These are phyloP conservation scores for Acropora yongei DNA, from an alignment of 64 coral and sea anemone genomes.

Conservation along the genomic window DNA sequence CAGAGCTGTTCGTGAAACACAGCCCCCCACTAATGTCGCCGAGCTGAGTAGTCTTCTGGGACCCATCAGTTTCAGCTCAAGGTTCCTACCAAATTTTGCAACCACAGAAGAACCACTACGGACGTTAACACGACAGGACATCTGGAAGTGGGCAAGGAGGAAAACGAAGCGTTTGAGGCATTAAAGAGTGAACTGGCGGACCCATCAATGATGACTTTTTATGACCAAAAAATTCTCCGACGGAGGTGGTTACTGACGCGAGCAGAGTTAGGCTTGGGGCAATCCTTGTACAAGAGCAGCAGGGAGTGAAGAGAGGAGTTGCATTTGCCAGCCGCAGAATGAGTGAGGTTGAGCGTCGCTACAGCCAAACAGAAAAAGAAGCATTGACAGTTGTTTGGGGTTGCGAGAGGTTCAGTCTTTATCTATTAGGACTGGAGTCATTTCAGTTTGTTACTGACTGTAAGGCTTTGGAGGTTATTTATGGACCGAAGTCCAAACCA, in stretches of 20 bases:
- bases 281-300: background rate
- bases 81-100: no score
- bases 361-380: constrained; percentile 28
- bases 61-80: no score
- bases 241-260: background rate
- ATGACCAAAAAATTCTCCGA: background rate
- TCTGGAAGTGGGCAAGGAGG: no score
- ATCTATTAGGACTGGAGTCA: background rate
- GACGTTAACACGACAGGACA: no score
- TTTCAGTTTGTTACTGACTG: constrained; percentile 44
- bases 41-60: no score
- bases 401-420: constrained; percentile 20
- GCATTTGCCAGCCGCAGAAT: background rate
- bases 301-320: background rate
- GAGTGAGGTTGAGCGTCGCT: background rate
- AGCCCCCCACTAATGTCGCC: no score
- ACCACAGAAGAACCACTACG: no score
- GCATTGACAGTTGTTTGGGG: constrained; percentile 12
- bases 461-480: constrained; percentile 17
- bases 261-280: constrained; percentile 9
- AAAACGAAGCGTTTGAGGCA: no score
- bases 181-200: background rate
- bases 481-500: background rate
- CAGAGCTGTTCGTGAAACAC: no score
- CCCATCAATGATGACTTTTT: constrained; percentile 17